Base-by-base conservation (phyloP, 1,140 invertebrate species). In the Drosophila ercepeae region DNA sequence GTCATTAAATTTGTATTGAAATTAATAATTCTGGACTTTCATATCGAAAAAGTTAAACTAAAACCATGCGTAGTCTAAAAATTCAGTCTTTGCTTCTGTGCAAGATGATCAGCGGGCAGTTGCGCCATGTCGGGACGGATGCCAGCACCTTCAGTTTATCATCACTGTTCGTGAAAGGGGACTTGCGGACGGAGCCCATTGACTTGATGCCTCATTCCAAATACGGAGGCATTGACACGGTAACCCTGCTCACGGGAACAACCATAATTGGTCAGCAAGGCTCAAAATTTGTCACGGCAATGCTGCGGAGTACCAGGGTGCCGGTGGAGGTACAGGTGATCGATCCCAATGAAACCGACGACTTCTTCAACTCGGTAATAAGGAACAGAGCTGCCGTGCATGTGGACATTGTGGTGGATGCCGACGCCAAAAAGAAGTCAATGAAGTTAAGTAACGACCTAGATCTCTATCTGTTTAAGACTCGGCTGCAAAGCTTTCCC, bases 351-450 rank as follows among this genome's bases (percentile, higher is more conserved):
- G 46, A 78, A 29, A 75, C 49, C 3, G 46, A 58, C 0, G 88
- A 90, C 29, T 90, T 83, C 23, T 67, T 68, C 2, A 74, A 72
- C 13, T 83, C 88, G 19, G 88, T 90, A 44, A 11, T 79, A 9
- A 69, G 88, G 0, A 90, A 90, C 34, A 68, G 76, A 1, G 57
- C 78, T 0, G 88, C 88, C 1, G 57, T 90, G 1, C 82, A 88
- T 34, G 68, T 90, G 8, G 89, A 89, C 9, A 63, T 79, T 13
- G 46, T 67, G 1, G 60, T 67, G 25, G 84, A 86, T 61, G 46
- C 53, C 7, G 44, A 52, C 2, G 25, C 63, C 4, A 90, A 90
- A 36, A 42, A 48, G 25, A 71, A 70, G 19, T 29, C 78, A 0
- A 42, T 90, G 0, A 72, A 79, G 19, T 46, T 90, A 1, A 75